Evolutionary conservation across 2,113 vertebrate species (phyloP), one percentile per base, ranked within the genome.

Genomic region (Scomber scombrus): DNA sequence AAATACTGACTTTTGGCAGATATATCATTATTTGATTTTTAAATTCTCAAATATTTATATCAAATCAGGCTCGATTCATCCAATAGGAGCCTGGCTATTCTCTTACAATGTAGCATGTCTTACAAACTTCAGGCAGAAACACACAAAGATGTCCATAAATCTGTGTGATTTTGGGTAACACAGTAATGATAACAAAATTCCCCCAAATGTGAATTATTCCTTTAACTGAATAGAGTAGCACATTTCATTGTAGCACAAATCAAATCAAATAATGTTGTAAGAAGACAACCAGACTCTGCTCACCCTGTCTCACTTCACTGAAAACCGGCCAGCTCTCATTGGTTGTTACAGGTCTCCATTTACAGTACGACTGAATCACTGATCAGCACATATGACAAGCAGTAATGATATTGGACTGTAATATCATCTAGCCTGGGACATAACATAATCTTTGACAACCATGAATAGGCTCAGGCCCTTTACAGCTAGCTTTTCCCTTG

Each of bases 311-410:
- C 55, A 67, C 23, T 46, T 62, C 66, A 60, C 49, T 7, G 8
- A 70, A 54, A 78, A 63, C 50, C n/a, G 64, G n/a, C 15, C 62
- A 46, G 43, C 52, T 63, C 55, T 65, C 74, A 57, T 12, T 64
- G 26, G 62, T 31, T 29, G 55, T 52, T 70, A 40, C 7, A 40
- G 34, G 34, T 40, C 34, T 40, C 34, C 34, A 40, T 9, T 40
- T 40, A 26, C 23, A 26, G 23, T 67, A 0, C 45, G 5, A 10
- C 7, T 58, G 29, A 84, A 55, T 65, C 43, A 50, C 57, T 29
- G 51, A 63, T 58, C 52, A 49, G 46, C 11, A 40, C 18, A 62
- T 15, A 60, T 57, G 34, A 10, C 14, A 18, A 15, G 3, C 40
- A 13, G 57, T 18, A 60, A 34, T 18, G 31, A 5, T 5, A 2